A percentile compares a stretch with the other conserved stretches of the same genome.
Conservation (phyloP, 2,113 vertebrate species). For the Dipodomys spectabilis region DNA sequence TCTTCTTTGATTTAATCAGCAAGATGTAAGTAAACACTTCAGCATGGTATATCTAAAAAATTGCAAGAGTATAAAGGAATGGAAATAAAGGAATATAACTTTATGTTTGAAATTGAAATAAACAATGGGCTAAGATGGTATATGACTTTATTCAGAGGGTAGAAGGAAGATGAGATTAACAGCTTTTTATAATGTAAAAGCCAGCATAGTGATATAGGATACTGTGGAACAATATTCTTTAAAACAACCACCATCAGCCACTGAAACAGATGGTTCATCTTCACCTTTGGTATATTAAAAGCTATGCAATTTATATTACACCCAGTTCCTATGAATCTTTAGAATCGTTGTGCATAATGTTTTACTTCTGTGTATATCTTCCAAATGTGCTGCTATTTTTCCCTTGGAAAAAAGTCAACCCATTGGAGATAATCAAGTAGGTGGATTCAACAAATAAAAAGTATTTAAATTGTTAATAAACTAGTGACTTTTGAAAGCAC, state of each 20-base stretch:
- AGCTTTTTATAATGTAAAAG: constrained; percentile 21
- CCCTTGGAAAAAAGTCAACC: constrained; percentile 14
- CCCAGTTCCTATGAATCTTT: constrained; percentile 55
- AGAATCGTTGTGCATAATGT: not conserved
- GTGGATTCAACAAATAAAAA: constrained; percentile 38
- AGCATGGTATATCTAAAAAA: not conserved
- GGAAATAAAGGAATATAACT: not conserved
- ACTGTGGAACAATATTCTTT: constrained; percentile 25
- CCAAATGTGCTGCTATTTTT: constrained; percentile 44
- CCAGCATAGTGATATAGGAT: constrained; percentile 2
- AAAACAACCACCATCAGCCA: not conserved
- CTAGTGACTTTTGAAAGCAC: constrained; percentile 57
- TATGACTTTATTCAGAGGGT: not conserved
- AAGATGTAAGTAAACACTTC: not conserved
- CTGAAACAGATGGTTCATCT: constrained; percentile 37
- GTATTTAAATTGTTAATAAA: constrained; percentile 70
- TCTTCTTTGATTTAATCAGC: not conserved
- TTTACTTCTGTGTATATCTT: constrained; percentile 58
- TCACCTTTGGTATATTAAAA: constrained; percentile 46
- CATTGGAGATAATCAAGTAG: constrained; percentile 24
- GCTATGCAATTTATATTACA: not conserved
- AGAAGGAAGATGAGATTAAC: not conserved
- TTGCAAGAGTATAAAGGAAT: not conserved
- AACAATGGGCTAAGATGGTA: not conserved
- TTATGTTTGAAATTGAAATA: not conserved